phyloP scores from a whole-genome alignment of 2,888 invertebrate genomes.

The Eupithecia subfuscata region DNA sequence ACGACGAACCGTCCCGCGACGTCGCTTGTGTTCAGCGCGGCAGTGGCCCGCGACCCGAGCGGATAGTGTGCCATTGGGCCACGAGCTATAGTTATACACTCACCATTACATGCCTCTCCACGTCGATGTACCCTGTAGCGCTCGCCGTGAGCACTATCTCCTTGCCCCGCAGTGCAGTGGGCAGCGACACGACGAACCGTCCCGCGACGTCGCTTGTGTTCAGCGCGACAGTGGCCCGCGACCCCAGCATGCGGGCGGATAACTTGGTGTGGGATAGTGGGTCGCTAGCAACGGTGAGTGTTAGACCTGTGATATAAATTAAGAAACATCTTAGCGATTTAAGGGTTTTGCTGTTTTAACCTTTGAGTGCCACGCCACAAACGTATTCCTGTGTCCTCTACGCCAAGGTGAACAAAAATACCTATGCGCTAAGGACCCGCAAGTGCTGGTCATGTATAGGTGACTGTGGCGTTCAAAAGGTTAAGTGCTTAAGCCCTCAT shows the following conservation, averaged over 20 bases:
- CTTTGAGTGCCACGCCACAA: no score
- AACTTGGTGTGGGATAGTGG: slow-evolving; percentile 82
- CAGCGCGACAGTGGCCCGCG: slow-evolving; percentile 57
- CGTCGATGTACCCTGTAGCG: slow-evolving; percentile 84
- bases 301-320: slow-evolving; percentile 76
- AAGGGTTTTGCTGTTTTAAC: no score
- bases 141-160: slow-evolving; percentile 82
- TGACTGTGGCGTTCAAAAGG: no score
- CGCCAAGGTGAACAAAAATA: no score
- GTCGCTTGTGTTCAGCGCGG: slow-evolving; percentile 64
- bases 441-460: no score
- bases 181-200: slow-evolving; percentile 76
- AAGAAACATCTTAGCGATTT: no score
- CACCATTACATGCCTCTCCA: slow-evolving; percentile 78
- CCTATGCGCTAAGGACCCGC: no score
- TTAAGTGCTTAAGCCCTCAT: no score
- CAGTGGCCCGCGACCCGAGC: slow-evolving; percentile 66
- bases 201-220: slow-evolving; percentile 73
- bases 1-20: slow-evolving; percentile 77
- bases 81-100: slow-evolving; percentile 62
- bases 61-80: slow-evolving; percentile 81
- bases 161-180: slow-evolving; percentile 68
- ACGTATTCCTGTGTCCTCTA: no score
- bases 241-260: slow-evolving; percentile 67
- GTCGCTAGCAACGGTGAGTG: slow-evolving; percentile 84